Evolutionary conservation across 2,888 invertebrate genomes (phyloP).

Genomic region (Euzetes globulus): DNA sequence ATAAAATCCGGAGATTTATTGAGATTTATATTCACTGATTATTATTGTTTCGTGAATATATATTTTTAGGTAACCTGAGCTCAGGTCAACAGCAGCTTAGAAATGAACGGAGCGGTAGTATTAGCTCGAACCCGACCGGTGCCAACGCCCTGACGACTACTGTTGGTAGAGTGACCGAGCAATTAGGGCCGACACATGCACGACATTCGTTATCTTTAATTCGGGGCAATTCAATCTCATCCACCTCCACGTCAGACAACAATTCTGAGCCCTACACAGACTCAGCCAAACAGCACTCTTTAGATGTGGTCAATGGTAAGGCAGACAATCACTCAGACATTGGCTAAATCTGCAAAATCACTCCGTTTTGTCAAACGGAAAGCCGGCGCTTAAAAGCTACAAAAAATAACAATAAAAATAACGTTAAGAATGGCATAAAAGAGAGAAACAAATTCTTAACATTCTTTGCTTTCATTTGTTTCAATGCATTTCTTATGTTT

Average conservation of each 20-base stretch:
- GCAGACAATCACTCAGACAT: no score
- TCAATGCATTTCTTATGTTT: neutral
- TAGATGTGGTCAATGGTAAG: conserved; percentile 16
- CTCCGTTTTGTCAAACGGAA: neutral
- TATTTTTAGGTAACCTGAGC: conserved; percentile 6
- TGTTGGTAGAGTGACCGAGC: neutral
- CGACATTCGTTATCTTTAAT: conserved; percentile 14
- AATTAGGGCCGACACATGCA: neutral
- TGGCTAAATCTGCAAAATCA: neutral
- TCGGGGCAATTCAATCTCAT: neutral
- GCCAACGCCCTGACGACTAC: neutral
- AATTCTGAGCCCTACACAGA: neutral
- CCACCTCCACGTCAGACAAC: neutral
- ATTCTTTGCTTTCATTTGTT: neutral
- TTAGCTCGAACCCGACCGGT: neutral
- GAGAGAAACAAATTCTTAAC: neutral
- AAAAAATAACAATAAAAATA: neutral
- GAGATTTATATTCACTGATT: neutral
- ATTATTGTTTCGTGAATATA: no score
- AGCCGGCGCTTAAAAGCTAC: neutral
- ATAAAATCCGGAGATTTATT: neutral
- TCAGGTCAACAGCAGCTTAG: neutral
- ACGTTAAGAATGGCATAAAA: neutral
- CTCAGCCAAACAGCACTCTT: neutral
- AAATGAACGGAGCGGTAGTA: conserved; percentile 3